These are phyloP conservation scores for Capreolus pygargus DNA, from an alignment of 2,113 vertebrate genomes.

Conservation along the genomic window DNA sequence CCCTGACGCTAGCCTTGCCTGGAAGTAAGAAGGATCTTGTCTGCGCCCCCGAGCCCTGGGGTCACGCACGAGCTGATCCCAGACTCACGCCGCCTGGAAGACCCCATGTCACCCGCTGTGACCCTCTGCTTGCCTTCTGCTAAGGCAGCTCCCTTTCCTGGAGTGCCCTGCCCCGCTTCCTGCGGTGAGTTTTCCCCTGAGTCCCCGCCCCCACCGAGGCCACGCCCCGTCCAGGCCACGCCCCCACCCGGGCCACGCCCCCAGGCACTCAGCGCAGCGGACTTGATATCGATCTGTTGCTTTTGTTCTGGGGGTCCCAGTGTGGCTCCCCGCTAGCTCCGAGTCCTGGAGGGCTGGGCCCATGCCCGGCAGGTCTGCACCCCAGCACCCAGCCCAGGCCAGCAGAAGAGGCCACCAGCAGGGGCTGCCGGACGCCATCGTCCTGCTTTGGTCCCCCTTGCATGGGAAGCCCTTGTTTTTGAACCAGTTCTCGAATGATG, in stretches of 20 bases:
- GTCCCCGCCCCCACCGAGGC: neutral
- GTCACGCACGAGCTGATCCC: neutral
- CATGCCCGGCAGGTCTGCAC: neutral
- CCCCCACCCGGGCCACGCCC: neutral
- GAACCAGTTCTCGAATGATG: accelerated
- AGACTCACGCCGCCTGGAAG: neutral
- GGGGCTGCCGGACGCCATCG: accelerated
- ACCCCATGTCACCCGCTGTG: accelerated
- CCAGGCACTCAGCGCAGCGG: accelerated
- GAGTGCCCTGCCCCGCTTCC: neutral
- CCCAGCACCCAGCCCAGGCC: neutral
- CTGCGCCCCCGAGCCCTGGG: accelerated
- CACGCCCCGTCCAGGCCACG: neutral
- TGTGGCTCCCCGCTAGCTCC: neutral
- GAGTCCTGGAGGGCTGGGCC: neutral
- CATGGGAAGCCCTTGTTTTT: accelerated
- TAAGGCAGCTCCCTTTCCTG: neutral
- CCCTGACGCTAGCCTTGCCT: accelerated
- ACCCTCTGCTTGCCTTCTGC: neutral
- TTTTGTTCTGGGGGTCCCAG: neutral
- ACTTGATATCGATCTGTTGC: accelerated
- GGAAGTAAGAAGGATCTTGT: neutral
- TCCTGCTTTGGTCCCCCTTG: accelerated
- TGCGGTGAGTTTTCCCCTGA: accelerated
- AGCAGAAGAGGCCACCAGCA: neutral